These are phyloP conservation scores for Tychaedon coryphoeus DNA, from an alignment of 2,113 vertebrate species.

Conservation along the genomic window DNA sequence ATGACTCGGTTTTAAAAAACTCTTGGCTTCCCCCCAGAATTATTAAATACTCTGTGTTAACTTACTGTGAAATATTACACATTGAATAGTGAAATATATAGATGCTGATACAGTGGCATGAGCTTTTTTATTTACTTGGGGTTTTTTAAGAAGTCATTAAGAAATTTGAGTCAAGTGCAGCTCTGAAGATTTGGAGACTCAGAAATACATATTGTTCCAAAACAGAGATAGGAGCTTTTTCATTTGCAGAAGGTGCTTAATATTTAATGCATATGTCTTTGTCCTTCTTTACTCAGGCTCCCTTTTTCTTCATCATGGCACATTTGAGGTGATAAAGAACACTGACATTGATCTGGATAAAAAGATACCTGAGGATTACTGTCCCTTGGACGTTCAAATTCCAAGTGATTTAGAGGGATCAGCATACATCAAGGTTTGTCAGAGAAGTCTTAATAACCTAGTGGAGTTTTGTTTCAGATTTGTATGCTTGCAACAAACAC, in stretches of 20 bases:
- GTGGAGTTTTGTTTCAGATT: neutral
- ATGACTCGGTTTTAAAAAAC: neutral
- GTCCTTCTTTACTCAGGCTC: constrained; percentile 78
- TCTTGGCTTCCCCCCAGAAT: neutral
- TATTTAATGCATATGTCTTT: neutral
- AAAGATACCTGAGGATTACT: constrained; percentile 97
- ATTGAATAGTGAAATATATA: neutral
- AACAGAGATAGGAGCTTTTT: neutral
- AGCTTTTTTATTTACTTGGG: neutral
- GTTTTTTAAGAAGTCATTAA: neutral
- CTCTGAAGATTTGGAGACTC: neutral
- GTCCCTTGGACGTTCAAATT: constrained; percentile 93
- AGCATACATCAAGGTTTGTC: constrained; percentile 91
- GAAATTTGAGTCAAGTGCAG: neutral
- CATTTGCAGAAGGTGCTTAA: neutral
- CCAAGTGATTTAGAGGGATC: constrained; percentile 97
- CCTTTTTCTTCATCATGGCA: constrained; percentile 94
- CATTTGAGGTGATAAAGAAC: constrained; percentile 98
- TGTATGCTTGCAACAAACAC: neutral
- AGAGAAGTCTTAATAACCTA: neutral
- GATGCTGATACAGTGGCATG: neutral
- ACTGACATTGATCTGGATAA: constrained; percentile 97
- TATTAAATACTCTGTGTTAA: neutral
- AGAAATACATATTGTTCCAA: neutral
- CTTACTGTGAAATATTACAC: neutral